Percentiles rank a stretch among this genome's conserved stretches.
Conservation (phyloP, 1,140 invertebrate genomes). For the Lordiphosa collinella region DNA sequence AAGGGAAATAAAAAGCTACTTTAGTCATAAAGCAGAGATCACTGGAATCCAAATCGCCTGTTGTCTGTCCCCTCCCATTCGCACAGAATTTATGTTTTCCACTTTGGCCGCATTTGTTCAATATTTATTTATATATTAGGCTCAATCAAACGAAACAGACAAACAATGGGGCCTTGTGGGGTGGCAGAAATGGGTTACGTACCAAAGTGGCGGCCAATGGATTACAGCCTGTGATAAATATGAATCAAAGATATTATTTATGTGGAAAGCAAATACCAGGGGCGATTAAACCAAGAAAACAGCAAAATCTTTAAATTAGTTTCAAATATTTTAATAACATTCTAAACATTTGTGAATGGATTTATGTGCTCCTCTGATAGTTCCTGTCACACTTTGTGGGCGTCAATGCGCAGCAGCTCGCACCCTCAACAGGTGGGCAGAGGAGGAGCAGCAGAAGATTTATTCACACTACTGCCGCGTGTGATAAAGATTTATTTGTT, state of each 20-base stretch:
- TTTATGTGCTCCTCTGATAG: conserved; percentile 65
- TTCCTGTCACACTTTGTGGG: conserved; percentile 67
- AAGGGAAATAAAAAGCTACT: conserved; percentile 9
- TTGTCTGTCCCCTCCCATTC: no score
- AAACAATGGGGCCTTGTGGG: conserved; percentile 42
- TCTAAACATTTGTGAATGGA: conserved; percentile 79
- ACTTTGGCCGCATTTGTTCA: conserved; percentile 67
- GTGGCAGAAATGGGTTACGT: conserved; percentile 49
- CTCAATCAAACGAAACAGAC: conserved; percentile 50
- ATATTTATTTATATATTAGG: conserved; percentile 57
- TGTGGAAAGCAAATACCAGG: conserved; percentile 41
- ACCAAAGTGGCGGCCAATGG: conserved; percentile 43
- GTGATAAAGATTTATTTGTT: conserved; percentile 74
- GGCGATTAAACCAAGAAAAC: conserved; percentile 47
- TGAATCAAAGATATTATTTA: conserved; percentile 56
- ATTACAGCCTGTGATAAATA: conserved; percentile 66
- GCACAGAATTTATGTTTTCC: conserved; percentile 49
- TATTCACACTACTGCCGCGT: conserved; percentile 44
- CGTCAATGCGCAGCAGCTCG: conserved; percentile 19
- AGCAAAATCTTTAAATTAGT: conserved; percentile 68
- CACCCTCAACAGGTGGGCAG: conserved; percentile 56
- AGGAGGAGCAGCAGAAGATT: conserved; percentile 28
- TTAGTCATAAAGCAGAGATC: conserved; percentile 29
- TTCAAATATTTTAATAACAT: conserved; percentile 79
- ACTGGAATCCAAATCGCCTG: no score